Percentiles rank a stretch among this genome's conserved stretches.
These are phyloP conservation scores for Globicephala melas DNA, from an alignment of 2,113 vertebrate species.

Conservation along the genomic window DNA sequence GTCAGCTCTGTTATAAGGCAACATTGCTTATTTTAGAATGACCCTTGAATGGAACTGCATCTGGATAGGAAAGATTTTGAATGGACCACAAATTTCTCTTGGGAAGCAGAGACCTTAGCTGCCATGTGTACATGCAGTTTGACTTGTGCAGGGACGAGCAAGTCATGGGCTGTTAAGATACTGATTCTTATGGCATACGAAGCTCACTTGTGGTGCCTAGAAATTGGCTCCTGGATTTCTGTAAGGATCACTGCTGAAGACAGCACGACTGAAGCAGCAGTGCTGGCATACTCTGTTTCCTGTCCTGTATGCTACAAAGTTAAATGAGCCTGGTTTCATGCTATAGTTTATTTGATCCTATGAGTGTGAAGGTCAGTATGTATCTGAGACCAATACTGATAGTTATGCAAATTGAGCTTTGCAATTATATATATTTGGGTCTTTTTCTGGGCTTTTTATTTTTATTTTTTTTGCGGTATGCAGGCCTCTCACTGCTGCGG, in stretches of 20 bases:
- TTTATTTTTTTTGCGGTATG: neutral
- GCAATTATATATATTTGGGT: neutral
- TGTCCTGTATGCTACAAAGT: neutral
- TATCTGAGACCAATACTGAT: neutral
- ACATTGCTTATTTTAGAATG: neutral
- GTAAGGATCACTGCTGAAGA: conserved; percentile 13
- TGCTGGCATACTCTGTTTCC: neutral
- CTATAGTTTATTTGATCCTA: neutral
- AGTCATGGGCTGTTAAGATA: neutral
- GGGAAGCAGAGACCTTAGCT: neutral
- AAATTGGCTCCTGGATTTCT: neutral
- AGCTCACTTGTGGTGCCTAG: neutral
- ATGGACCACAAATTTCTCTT: neutral
- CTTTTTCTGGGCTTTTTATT: neutral
- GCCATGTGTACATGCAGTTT: neutral
- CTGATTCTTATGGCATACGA: neutral
- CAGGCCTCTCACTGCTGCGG: too few relatives aligned
- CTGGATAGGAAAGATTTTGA: neutral
- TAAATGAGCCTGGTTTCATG: conserved; percentile 6
- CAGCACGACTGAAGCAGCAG: neutral
- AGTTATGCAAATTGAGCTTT: neutral
- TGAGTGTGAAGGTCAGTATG: neutral
- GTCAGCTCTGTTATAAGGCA: neutral
- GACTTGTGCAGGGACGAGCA: neutral
- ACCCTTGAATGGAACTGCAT: neutral